Conservation (phyloP, 2,797 vertebrate genomes). For the Delichon dasypus region DNA sequence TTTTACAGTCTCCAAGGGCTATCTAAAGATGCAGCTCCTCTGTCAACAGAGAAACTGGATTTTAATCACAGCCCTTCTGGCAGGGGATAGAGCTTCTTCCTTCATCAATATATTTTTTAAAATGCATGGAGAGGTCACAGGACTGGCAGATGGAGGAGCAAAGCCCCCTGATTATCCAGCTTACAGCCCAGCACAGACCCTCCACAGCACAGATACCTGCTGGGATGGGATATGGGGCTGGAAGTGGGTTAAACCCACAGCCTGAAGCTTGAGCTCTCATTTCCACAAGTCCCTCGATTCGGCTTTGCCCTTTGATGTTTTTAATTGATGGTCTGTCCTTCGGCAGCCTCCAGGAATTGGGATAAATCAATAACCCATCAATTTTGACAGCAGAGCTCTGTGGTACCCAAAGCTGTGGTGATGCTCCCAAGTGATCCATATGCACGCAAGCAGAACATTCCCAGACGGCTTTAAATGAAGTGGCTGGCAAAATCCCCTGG, state of each 20-base stretch:
- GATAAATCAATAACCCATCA: background rate
- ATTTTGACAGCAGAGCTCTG: background rate
- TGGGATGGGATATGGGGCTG: background rate
- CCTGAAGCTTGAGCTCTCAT: background rate
- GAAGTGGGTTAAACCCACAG: background rate
- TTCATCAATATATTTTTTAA: background rate
- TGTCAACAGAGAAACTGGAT: background rate
- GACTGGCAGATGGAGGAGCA: background rate
- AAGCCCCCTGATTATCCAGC: background rate
- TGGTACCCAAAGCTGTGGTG: background rate
- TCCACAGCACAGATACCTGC: background rate
- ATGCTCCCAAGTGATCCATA: background rate
- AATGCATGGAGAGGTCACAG: fast-evolving
- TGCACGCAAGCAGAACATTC: background rate
- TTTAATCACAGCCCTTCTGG: background rate
- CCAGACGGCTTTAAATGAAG: background rate
- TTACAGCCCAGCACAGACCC: background rate
- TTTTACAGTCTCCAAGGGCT: background rate
- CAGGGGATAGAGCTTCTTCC: background rate
- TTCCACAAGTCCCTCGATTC: background rate
- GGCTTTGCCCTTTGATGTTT: background rate
- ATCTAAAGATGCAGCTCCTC: background rate
- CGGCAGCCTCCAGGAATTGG: background rate
- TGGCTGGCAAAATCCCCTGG: slow-evolving; percentile 33
- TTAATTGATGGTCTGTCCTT: background rate